Base-by-base conservation (phyloP, 1,140 invertebrate genomes). In the Palaemon carinicauda region DNA sequence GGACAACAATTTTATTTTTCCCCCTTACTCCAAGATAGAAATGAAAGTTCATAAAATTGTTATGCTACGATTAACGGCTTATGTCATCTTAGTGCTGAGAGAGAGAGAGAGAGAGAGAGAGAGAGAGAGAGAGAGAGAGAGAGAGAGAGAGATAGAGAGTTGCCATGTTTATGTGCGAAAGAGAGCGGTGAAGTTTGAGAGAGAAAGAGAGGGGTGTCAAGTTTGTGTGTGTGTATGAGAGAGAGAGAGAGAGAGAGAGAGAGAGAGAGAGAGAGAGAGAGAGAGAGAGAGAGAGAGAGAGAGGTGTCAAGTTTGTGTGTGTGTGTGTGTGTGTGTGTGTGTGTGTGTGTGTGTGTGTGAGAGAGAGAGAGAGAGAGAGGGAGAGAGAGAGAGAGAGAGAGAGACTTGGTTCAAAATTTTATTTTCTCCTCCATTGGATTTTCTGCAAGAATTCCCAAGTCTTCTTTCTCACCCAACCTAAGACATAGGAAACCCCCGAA, bases 301-400 rank as follows among this genome's bases (percentile, higher is more conserved):
- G 51, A 24, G 31, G 21, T 10, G 41, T 29, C 1, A n/a, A 27
- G 7, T 27, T 41, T 27, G 4, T n/a, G 0, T 33, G 29, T 33
- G 27, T 33, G 9, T 33, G 7, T 3, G 71, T 33, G 7, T 9
- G 0, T 33, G n/a, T n/a, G n/a, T n/a, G n/a, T n/a, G n/a, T n/a
- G n/a, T n/a, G 78, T 60, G 54, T 24, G 65, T 24, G 65, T 60
- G 78, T 60, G 78, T 60, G 78, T 60, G 78, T 60, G 78, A 80
- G 78, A 80, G 78, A 80, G 78, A 80, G 78, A 80, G 78, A 80
- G 78, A 79, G 78, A 80, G 78, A 80, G 78, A 80, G 78, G 60
- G 78, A 60, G 78, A 80, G 78, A 56, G 53, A 80, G 52, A 56
- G 51, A 80, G 51, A 80, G 27, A 69, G 79, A 65, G 29, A 65